These are phyloP conservation scores for Phrynocephalus guinanensis DNA, from an alignment of 2,797 vertebrate species.

Conservation along the genomic window DNA sequence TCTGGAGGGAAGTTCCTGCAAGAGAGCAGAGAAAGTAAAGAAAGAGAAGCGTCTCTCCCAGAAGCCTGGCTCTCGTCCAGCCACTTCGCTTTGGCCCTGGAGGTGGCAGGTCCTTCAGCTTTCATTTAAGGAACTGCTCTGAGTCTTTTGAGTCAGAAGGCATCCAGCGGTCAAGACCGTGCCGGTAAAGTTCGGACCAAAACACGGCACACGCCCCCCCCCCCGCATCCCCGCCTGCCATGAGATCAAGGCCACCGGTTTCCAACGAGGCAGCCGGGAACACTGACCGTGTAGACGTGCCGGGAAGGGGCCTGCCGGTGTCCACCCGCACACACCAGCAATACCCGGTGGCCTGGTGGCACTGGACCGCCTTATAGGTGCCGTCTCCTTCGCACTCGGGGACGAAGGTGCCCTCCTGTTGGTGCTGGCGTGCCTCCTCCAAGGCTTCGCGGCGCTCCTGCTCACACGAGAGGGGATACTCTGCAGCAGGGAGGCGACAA, in stretches of 20 bases:
- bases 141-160: no score
- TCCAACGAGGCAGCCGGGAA: not conserved
- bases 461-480: slow-evolving; percentile 31
- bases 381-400: slow-evolving; percentile 30
- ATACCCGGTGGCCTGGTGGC: slow-evolving; percentile 52
- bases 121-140: no score
- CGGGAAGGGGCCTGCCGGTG: slow-evolving; percentile 30
- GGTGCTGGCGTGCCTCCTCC: slow-evolving; percentile 36
- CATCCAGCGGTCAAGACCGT: no score
- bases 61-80: no score
- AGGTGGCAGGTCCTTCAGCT: no score
- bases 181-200: no score
- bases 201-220: no score
- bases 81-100: no score
- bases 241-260: no score
- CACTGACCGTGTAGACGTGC: slow-evolving; percentile 49
- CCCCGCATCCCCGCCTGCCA: no score
- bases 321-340: slow-evolving; percentile 47
- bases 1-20: slow-evolving; percentile 74
- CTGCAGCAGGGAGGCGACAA: not conserved
- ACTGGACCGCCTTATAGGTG: slow-evolving; percentile 43
- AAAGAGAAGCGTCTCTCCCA: not conserved
- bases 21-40: not conserved
- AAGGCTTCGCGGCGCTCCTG: slow-evolving; percentile 43
- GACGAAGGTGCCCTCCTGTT: slow-evolving; percentile 50